Percentiles rank a stretch among this genome's conserved stretches.
Conservation (phyloP, 2,797 vertebrate genomes). For the Acrossocheilus wenchowensis region DNA sequence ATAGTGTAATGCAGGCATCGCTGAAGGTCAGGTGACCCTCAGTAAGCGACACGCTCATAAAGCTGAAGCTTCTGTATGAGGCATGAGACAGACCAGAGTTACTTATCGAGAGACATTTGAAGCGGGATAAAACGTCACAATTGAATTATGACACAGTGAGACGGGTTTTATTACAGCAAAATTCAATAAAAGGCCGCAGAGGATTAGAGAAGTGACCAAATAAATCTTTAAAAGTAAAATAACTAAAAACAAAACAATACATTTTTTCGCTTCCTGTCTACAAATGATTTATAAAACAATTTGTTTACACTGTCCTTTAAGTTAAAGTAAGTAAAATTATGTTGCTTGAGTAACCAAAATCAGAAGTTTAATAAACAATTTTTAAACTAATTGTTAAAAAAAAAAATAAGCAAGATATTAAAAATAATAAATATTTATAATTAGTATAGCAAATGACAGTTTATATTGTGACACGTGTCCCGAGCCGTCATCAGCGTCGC, state of each 20-base stretch:
- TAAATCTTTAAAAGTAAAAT: conserved; percentile 38
- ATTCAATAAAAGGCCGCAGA: conserved; percentile 1
- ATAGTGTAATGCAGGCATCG: background rate
- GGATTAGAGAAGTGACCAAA: conserved; percentile 18
- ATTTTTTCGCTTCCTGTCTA: background rate
- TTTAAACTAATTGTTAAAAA: background rate
- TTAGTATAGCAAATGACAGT: too few species aligned
- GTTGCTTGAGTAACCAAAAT: background rate
- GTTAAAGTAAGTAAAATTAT: background rate
- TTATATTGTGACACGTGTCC: too few species aligned
- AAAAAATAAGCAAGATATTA: background rate
- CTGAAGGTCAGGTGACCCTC: background rate
- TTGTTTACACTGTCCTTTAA: background rate
- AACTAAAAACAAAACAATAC: conserved; percentile 41
- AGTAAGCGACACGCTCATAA: conserved; percentile 27
- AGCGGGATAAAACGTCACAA: conserved; percentile 38
- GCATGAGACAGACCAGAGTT: conserved; percentile 21
- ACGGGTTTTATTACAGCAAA: conserved; percentile 9
- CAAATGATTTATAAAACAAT: background rate
- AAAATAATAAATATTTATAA: too few species aligned
- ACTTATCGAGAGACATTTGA: conserved; percentile 6
- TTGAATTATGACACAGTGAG: conserved; percentile 48
- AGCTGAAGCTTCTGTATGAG: conserved; percentile 30
- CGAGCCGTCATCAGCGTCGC: too few species aligned
- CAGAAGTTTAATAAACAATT: background rate